phyloP scores from a whole-genome alignment of 2,888 invertebrate species.

The Ashinkailepas kermadecensis region DNA sequence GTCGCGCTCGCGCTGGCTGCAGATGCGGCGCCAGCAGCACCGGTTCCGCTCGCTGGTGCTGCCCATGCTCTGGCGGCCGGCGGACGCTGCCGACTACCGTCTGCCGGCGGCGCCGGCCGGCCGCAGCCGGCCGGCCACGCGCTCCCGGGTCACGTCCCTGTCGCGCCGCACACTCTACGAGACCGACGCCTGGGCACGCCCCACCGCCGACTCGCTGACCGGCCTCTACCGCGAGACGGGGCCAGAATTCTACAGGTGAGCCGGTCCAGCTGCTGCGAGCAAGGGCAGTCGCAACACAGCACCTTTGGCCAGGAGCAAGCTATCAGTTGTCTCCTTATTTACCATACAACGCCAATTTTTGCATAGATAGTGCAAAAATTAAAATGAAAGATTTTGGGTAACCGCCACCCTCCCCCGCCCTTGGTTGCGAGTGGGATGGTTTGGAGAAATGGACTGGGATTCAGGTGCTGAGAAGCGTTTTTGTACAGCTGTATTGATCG shows the following conservation, averaged over 20 bases:
- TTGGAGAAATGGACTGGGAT: too few species aligned
- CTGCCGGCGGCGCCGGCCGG: constrained; percentile 46
- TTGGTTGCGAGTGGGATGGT: too few species aligned
- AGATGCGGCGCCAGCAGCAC: constrained; percentile 1
- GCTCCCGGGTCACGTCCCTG: constrained; percentile 39
- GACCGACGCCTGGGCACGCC: constrained; percentile 64
- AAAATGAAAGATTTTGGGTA: too few species aligned
- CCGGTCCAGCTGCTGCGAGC: too few species aligned
- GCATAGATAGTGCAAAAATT: too few species aligned
- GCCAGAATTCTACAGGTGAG: constrained; percentile 42
- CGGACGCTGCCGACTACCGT: constrained; percentile 2
- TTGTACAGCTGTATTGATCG: too few species aligned
- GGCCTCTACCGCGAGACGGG: constrained; percentile 58
- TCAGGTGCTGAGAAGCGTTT: too few species aligned
- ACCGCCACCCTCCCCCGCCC: too few species aligned
- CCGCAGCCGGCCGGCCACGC: neutral
- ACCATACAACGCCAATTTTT: too few species aligned
- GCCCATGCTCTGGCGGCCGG: constrained; percentile 17
- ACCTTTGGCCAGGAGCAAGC: too few species aligned
- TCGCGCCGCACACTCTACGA: constrained; percentile 66
- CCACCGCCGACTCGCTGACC: constrained; percentile 48
- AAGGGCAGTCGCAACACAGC: too few species aligned
- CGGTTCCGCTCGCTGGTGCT: constrained; percentile 10
- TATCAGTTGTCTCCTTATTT: too few species aligned
- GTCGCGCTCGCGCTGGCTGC: neutral